These are phyloP conservation scores for Poeciliopsis presidionis DNA, from an alignment of 2,797 vertebrate genomes.

Conservation along the genomic window DNA sequence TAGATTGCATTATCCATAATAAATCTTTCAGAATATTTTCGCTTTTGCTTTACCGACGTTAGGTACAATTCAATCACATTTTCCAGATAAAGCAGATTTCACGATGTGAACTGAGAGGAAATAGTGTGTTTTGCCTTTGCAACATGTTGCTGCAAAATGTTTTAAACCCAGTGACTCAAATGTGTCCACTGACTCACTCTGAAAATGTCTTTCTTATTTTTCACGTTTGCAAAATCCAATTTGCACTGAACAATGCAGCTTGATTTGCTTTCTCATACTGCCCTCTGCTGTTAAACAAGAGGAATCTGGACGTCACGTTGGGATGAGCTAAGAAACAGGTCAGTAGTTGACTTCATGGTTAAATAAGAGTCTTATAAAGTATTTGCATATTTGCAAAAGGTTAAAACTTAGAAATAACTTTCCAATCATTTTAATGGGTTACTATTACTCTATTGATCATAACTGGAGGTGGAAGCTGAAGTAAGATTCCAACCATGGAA, in stretches of 20 bases:
- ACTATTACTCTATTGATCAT: slow-evolving; percentile 1
- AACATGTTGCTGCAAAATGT: not conserved
- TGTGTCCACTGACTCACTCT: not conserved
- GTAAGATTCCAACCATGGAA: slow-evolving; percentile 9
- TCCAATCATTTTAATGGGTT: not conserved
- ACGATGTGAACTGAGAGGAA: not conserved
- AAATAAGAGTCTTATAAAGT: not conserved
- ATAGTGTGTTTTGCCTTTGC: not conserved
- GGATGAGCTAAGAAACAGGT: not conserved
- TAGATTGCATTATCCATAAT: not conserved
- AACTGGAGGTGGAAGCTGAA: slow-evolving; percentile 12
- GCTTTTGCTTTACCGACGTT: not conserved
- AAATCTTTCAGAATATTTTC: not conserved
- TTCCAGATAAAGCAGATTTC: not conserved
- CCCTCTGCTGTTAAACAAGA: slow-evolving; percentile 59
- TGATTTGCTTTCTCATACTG: slow-evolving; percentile 49
- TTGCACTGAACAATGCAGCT: not conserved
- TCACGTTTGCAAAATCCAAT: not conserved
- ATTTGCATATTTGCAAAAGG: not conserved
- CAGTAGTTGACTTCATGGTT: not conserved
- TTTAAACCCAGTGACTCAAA: not conserved
- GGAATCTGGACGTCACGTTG: not conserved
- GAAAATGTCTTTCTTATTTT: not conserved
- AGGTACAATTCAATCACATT: not conserved
- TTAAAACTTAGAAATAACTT: not conserved